Conservation (phyloP, 2,113 vertebrate species). For the Phasianus colchicus region DNA sequence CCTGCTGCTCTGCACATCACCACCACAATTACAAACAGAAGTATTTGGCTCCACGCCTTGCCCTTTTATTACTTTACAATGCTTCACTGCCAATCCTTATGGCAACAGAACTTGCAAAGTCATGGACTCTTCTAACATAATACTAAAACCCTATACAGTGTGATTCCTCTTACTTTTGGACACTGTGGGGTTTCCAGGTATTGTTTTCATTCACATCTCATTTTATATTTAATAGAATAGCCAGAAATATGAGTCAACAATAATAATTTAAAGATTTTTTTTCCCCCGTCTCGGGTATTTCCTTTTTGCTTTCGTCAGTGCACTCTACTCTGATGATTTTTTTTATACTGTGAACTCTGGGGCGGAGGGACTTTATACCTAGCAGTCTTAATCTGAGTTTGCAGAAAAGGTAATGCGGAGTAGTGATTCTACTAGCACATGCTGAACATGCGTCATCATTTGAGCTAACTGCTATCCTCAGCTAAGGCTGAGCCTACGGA, state of each 20-base stretch:
- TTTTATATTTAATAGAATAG: slow-evolving; percentile 65
- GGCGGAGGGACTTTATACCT: not conserved
- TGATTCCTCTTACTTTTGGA: slow-evolving; percentile 39
- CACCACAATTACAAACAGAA: slow-evolving; percentile 71
- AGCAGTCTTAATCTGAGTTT: not conserved
- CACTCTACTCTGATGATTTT: not conserved
- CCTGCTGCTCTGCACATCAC: slow-evolving; percentile 67
- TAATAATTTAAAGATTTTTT: slow-evolving; percentile 15
- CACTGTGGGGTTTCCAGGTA: slow-evolving; percentile 56
- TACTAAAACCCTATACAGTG: not conserved
- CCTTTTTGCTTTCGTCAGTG: slow-evolving; percentile 29
- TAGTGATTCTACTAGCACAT: not conserved
- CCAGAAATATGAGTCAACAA: slow-evolving; percentile 73
- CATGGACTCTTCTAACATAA: slow-evolving; percentile 59
- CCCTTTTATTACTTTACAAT: slow-evolving; percentile 70
- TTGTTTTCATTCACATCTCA: slow-evolving; percentile 59
- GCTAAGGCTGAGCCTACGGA: not conserved
- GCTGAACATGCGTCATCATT: rapidly evolving
- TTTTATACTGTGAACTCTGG: not conserved
- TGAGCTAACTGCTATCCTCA: not conserved
- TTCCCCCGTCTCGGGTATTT: slow-evolving; percentile 4
- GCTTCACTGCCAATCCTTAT: slow-evolving; percentile 69
- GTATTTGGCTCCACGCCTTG: slow-evolving; percentile 55
- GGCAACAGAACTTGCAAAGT: slow-evolving; percentile 73
- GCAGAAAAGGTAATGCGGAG: not conserved